Percentiles rank a stretch among this genome's conserved stretches.
Conservation (phyloP, 2,888 invertebrate species). For the Phengaris arion region DNA sequence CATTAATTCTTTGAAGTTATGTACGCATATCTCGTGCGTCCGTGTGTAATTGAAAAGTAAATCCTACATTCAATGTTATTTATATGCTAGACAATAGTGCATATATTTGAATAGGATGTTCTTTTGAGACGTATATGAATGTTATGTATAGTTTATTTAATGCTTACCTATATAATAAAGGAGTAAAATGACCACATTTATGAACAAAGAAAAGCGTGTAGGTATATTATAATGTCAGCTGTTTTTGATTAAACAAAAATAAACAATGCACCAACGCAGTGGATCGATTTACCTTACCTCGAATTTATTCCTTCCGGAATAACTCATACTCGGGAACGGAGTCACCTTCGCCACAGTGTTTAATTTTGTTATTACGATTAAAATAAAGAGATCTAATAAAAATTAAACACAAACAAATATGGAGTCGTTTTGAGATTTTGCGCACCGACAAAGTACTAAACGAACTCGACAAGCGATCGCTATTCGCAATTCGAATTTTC, state of each 20-base stretch:
- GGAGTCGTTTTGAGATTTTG: conserved; percentile 38
- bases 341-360: conserved; percentile 76
- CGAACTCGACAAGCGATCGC: conserved; percentile 11
- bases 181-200: conserved; percentile 1
- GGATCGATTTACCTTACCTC: conserved; percentile 72
- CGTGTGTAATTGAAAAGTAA: not conserved
- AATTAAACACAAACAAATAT: conserved; percentile 37
- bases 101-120: not conserved
- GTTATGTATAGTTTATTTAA: not conserved
- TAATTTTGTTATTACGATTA: conserved; percentile 47
- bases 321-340: conserved; percentile 79
- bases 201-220: conserved; percentile 62
- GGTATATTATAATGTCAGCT: conserved; percentile 73
- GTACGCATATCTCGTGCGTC: conserved; percentile 2
- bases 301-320: conserved; percentile 83
- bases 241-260: conserved; percentile 77
- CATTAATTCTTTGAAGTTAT: not conserved
- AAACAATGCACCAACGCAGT: conserved; percentile 56
- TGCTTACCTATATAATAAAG: not conserved
- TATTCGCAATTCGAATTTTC: conserved; percentile 6
- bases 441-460: conserved; percentile 36
- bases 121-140: not conserved
- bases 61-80: not conserved
- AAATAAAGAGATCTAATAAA: conserved; percentile 28
- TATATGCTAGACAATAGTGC: not conserved